Evolutionary conservation across 2,888 invertebrate species (phyloP).

Genomic region (Willowsia nigromaculata): DNA sequence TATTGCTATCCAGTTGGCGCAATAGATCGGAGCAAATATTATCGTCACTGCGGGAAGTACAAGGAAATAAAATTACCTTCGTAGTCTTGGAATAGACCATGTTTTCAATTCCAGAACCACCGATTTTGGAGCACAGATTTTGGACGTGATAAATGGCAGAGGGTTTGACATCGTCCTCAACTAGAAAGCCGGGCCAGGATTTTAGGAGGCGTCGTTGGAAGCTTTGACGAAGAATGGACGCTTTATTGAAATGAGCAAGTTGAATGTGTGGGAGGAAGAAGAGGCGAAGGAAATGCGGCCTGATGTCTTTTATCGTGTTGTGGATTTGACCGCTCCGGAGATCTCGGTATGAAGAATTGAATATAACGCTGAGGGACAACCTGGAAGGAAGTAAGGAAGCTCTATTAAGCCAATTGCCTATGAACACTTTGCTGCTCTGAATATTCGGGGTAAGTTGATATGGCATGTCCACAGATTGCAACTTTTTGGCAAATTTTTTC

Average conservation of each 20-base stretch:
- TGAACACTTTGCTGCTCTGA: constrained; percentile 44
- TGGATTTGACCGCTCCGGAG: constrained; percentile 51
- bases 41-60: constrained; percentile 68
- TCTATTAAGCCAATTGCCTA: constrained; percentile 50
- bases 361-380: too few species aligned
- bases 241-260: constrained; percentile 73
- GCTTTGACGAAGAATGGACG: constrained; percentile 37
- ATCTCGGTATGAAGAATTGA: too few species aligned
- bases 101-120: constrained; percentile 72
- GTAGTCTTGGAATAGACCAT: constrained; percentile 63
- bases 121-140: constrained; percentile 53
- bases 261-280: constrained; percentile 64
- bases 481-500: too few species aligned
- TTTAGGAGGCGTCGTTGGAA: constrained; percentile 44
- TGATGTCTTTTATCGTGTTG: constrained; percentile 63
- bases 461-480: too few species aligned
- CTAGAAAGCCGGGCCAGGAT: too few species aligned
- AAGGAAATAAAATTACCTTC: constrained; percentile 66
- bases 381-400: not conserved
- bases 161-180: too few species aligned
- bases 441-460: too few species aligned
- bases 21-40: constrained; percentile 49
- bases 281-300: constrained; percentile 61
- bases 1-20: constrained; percentile 45
- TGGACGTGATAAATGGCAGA: not conserved